Percentiles rank a stretch among this genome's conserved stretches.
Conservation (phyloP, 1,140 invertebrate species). For the Aradophagus sp. region DNA sequence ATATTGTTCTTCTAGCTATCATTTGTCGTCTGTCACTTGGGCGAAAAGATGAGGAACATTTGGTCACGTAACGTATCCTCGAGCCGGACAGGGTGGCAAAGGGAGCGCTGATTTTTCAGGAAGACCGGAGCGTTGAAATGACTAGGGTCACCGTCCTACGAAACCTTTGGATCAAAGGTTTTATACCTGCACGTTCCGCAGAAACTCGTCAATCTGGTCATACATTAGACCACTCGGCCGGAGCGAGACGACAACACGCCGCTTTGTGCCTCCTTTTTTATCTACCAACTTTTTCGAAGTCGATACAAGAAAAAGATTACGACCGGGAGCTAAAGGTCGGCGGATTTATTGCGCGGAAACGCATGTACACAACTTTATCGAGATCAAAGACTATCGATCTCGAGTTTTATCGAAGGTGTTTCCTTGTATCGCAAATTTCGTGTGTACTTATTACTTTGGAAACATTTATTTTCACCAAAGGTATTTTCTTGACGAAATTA, state of each 20-base stretch:
- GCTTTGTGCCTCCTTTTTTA: constrained; percentile 12
- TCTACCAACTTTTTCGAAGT: constrained; percentile 14
- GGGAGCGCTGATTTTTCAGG: constrained; percentile 47
- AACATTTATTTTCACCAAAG: no score
- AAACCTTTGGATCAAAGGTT: constrained; percentile 61
- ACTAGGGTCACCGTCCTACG: constrained; percentile 45
- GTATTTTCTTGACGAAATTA: no score
- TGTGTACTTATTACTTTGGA: no score
- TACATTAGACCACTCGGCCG: constrained; percentile 22
- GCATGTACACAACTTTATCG: constrained; percentile 8
- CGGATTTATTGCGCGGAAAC: constrained; percentile 8
- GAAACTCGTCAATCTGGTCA: constrained; percentile 48
- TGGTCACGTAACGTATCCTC: constrained; percentile 43
- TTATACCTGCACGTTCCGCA: constrained; percentile 66
- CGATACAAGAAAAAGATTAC: constrained; percentile 9
- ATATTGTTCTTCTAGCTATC: constrained; percentile 14
- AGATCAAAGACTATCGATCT: no score
- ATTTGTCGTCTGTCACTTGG: constrained; percentile 38
- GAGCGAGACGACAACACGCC: constrained; percentile 20
- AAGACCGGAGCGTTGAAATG: constrained; percentile 48
- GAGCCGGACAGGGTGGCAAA: constrained; percentile 15
- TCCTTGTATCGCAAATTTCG: no score
- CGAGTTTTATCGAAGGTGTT: no score
- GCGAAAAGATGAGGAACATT: constrained; percentile 31
- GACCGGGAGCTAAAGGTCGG: constrained; percentile 18